These are phyloP conservation scores for Trissonchulus sp. DNA, from an alignment of 2,888 invertebrate genomes.

Conservation along the genomic window DNA sequence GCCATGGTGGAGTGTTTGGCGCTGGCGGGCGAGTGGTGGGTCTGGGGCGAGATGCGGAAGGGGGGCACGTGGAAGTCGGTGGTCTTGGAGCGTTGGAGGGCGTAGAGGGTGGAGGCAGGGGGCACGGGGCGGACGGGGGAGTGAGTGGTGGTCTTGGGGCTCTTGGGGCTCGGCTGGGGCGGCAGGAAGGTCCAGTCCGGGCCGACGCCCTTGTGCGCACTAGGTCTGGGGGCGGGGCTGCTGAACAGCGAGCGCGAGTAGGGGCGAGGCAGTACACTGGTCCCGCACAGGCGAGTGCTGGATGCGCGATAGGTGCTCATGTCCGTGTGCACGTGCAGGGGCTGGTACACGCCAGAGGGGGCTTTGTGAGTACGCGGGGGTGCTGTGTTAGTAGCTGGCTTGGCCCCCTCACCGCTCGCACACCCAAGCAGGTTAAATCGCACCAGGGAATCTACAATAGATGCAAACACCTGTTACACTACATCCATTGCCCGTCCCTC, in stretches of 20 bases:
- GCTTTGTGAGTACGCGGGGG: too few species aligned
- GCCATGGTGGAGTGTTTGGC: neutral
- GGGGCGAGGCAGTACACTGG: neutral
- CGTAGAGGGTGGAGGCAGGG: neutral
- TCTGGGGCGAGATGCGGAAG: conserved; percentile 40
- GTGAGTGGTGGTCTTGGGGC: neutral
- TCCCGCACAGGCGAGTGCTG: neutral
- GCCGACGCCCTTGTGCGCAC: neutral
- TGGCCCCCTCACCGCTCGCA: too few species aligned
- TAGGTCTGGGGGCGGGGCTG: neutral
- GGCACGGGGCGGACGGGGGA: neutral
- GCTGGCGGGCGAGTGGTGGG: conserved; percentile 43
- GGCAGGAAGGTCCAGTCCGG: neutral
- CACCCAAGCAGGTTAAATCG: too few species aligned
- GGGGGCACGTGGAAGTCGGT: conserved; percentile 29
- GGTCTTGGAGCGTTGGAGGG: conserved; percentile 26
- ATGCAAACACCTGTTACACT: too few species aligned
- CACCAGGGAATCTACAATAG: too few species aligned
- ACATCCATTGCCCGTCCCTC: too few species aligned
- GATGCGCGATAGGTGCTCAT: too few species aligned
- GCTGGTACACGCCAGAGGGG: too few species aligned
- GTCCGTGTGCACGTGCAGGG: too few species aligned
- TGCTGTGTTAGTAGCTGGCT: too few species aligned
- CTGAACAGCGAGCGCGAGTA: neutral
- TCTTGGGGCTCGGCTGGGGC: neutral